Percentiles rank a stretch among this genome's conserved stretches.
Evolutionary conservation across 2,888 invertebrate species (phyloP).

Genomic region (Drosophila macrospina): DNA sequence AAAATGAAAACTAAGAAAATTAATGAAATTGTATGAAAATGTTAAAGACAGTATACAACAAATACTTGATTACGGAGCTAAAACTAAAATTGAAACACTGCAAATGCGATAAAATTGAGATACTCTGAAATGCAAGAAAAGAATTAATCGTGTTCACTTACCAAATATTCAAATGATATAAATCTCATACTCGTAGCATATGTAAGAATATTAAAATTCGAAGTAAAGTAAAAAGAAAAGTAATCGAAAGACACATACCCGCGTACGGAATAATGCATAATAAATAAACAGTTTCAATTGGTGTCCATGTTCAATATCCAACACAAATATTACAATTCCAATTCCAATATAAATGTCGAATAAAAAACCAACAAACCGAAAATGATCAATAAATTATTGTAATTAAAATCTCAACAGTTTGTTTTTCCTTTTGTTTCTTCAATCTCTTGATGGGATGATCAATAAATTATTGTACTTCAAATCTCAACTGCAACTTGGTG

Average conservation of each 20-base stretch:
- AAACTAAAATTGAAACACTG: neutral
- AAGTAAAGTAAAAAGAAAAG: neutral
- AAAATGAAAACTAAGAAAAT: neutral
- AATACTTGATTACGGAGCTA: neutral
- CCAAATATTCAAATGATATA: neutral
- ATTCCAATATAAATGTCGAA: constrained; percentile 33
- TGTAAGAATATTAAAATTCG: neutral
- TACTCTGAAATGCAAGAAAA: neutral
- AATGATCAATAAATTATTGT: constrained; percentile 24
- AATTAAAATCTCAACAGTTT: neutral
- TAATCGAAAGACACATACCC: neutral
- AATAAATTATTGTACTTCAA: too few species aligned
- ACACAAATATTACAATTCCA: constrained; percentile 20
- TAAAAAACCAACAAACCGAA: neutral
- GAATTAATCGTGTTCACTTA: neutral
- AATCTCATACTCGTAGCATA: neutral
- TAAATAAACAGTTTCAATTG: constrained; percentile 10
- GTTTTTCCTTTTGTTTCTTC: too few species aligned
- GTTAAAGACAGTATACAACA: neutral
- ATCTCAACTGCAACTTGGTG: too few species aligned
- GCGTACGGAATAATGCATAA: neutral
- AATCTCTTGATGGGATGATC: too few species aligned
- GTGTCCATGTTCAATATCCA: constrained; percentile 11
- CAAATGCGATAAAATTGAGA: constrained; percentile 2
- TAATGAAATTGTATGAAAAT: neutral